Evolutionary conservation across 2,797 vertebrate species (phyloP), one percentile per base, ranked within the genome.

Genomic region (Halcyon smyrnensis): DNA sequence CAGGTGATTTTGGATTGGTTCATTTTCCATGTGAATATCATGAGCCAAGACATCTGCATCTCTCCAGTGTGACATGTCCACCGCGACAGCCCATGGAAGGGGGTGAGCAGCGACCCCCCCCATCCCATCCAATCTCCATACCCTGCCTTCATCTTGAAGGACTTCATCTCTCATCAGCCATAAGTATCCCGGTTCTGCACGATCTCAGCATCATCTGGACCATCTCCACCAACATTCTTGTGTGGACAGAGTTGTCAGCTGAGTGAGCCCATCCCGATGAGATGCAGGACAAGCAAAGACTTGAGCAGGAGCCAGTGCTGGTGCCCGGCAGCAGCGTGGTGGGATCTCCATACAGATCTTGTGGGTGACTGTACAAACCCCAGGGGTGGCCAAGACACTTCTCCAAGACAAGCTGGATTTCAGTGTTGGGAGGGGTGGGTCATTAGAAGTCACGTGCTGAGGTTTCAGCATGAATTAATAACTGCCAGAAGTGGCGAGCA

Each of bases 211-310:
- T 65, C 43, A 16, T 24, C 51, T n/a, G 34, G 34, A 75, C 43
- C 1, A 1, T n/a, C 50, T 56, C 81, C 4, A 0, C 28, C 1
- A 1, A 46, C 25, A 20, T 45, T 53, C 62, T n/a, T 17, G 37
- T 3, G 1, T 3, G 15, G 34, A 27, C 8, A 2, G 60, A 65
- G 28, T 23, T 11, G 12, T 34, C 3, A 1, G 18, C 30, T 56
- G 41, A 84, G 69, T 6, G 10, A n/a, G 43, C 2, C 34, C 9
- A 2, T 45, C 69, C 69, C 5, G 1, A 17, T 6, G 6, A 48
- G 81, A 24, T 12, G 9, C 28, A 12, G 59, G 17, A 43, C 37
- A 46, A 28, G 50, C 23, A 56, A 48, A 23, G 34, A 36, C 21
- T 46, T 11, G 12, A 46, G 46, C 46, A 46, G 46, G 21, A 46